Conservation (phyloP, 1,140 invertebrate genomes). For the Papilio dardanus region DNA sequence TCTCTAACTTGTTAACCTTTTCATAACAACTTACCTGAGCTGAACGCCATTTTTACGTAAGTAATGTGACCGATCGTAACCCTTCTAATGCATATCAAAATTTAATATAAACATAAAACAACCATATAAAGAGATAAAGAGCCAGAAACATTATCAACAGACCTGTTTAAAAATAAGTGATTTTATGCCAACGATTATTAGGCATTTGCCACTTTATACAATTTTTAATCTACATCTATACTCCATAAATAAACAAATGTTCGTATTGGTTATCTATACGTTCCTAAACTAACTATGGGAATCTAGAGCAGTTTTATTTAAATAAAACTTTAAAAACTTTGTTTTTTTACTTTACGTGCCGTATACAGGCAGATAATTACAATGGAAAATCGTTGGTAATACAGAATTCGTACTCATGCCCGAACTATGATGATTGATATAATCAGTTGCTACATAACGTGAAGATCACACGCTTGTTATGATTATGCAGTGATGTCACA, state of each 20-base stretch:
- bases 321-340: too few relatives aligned
- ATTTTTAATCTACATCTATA: too few relatives aligned
- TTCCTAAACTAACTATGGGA: too few relatives aligned
- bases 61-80: neutral
- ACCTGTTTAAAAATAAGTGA: too few relatives aligned
- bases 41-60: neutral
- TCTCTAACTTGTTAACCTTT: conserved; percentile 21
- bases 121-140: neutral
- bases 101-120: neutral
- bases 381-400: neutral
- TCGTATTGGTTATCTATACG: too few relatives aligned
- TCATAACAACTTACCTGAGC: conserved; percentile 12
- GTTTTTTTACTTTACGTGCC: too few relatives aligned
- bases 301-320: too few relatives aligned
- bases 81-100: neutral
- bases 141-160: neutral
- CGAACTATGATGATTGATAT: neutral
- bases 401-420: neutral
- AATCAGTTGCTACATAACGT: neutral
- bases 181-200: too few relatives aligned
- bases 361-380: too few relatives aligned
- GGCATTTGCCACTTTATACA: too few relatives aligned
- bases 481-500: neutral
- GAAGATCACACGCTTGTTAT: neutral
- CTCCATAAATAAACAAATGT: too few relatives aligned